phyloP scores from a whole-genome alignment of 2,888 invertebrate species.

The Zaprionus bogoriensis region DNA sequence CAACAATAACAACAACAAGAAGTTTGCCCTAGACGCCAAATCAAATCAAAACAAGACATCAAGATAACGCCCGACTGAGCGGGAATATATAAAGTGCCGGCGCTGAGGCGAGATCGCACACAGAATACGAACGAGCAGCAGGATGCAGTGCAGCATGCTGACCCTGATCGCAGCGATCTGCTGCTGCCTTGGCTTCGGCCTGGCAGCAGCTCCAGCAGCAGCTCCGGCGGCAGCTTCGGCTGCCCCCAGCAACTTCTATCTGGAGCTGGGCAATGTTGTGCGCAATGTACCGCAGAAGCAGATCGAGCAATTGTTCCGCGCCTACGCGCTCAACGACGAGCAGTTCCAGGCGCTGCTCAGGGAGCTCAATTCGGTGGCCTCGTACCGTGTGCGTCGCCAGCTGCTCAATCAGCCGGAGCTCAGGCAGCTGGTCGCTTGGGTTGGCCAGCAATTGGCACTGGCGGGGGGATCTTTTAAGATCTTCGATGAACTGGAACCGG shows the following conservation, averaged over 20 bases:
- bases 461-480: constrained; percentile 62
- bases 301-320: constrained; percentile 58
- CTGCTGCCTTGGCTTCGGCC: constrained; percentile 36
- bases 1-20: too few relatives aligned
- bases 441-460: constrained; percentile 60
- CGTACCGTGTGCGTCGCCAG: constrained; percentile 60
- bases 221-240: background rate
- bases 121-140: constrained; percentile 9
- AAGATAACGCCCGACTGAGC: constrained; percentile 28
- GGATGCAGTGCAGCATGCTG: constrained; percentile 41
- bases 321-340: constrained; percentile 75
- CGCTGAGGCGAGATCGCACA: background rate
- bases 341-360: constrained; percentile 77
- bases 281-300: constrained; percentile 56
- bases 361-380: constrained; percentile 63
- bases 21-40: constrained; percentile 40
- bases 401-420: constrained; percentile 74
- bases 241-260: constrained; percentile 42
- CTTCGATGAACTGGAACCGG: constrained; percentile 69
- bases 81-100: constrained; percentile 29
- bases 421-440: constrained; percentile 65
- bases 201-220: constrained; percentile 7
- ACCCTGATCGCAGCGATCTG: constrained; percentile 25
- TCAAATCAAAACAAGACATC: constrained; percentile 35
- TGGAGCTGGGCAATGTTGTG: constrained; percentile 55